Evolutionary conservation across 2,888 invertebrate species (phyloP).

Genomic region (Nineta flava): DNA sequence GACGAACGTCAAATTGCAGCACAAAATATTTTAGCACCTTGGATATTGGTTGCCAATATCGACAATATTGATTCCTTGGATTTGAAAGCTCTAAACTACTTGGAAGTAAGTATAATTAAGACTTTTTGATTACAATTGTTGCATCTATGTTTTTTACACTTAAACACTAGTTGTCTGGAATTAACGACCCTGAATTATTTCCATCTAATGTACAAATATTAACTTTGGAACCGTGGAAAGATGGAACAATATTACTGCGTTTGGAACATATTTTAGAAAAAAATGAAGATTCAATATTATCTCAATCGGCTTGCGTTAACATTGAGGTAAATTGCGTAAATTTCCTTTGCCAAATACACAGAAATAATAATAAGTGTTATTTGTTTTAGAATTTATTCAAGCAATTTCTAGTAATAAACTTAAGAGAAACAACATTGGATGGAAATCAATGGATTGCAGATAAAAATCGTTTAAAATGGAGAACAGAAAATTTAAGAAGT

Average conservation of each 20-base stretch:
- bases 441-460: constrained; percentile 38
- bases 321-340: constrained; percentile 26
- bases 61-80: constrained; percentile 25
- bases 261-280: constrained; percentile 61
- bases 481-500: constrained; percentile 11
- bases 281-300: constrained; percentile 38
- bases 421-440: constrained; percentile 28
- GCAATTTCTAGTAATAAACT: constrained; percentile 21
- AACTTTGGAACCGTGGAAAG: constrained; percentile 54
- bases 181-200: constrained; percentile 27
- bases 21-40: constrained; percentile 39
- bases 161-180: constrained; percentile 27
- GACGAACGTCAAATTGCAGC: constrained; percentile 31
- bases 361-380: not conserved
- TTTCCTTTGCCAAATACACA: not conserved
- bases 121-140: not conserved
- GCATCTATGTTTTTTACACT: no score
- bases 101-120: constrained; percentile 21
- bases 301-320: constrained; percentile 37
- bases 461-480: constrained; percentile 36
- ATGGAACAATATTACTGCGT: constrained; percentile 13
- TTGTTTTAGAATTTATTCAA: constrained; percentile 25
- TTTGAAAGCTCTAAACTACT: no score
- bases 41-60: constrained; percentile 43
- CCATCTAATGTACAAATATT: constrained; percentile 51